Base-by-base conservation (phyloP, 1,140 invertebrate species). In the Orchesella cincta region DNA sequence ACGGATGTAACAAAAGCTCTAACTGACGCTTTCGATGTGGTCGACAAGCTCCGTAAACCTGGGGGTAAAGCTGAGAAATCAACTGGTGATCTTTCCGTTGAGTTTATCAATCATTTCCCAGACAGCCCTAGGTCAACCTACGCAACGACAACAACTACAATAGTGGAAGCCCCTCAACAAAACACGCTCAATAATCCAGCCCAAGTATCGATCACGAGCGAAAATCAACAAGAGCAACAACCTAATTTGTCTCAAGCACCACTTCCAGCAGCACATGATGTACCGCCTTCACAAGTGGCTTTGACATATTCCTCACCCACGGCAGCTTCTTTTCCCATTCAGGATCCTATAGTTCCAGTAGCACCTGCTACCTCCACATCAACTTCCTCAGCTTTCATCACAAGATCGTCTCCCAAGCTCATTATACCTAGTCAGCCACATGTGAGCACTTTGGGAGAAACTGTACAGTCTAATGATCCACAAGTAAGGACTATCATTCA, bases 1-100 rank as follows among this genome's bases (percentile, higher is more conserved):
- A 67, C 62, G 28, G 62, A 67, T 67, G 62, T 67, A 8, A 67
- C 62, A 5, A 29, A 67, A n/a, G 62, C 62, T 12, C n/a, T 67
- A 5, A 29, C 28, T 14, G 62, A 29, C n/a, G 62, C 62, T 67
- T 67, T 67, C 33, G 31, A 67, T 31, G 62, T 33, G 31, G 31
- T 67, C 1, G 62, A 67, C 3, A 16, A 57, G 26, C n/a, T 67
- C 8, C 29, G 31, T 5, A 67, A 67, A 33, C 62, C 62, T 29
- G 28, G 62, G 26, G 1, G 33, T n/a, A 67, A 67, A n/a, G n/a
- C 29, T 14, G 26, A 57, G 26, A 23, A 12, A n/a, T 57, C 26
- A 26, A 12, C 54, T 23, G 1, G 12, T 31, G 62, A 67, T 1
- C 5, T 31, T 8, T 62, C 54, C 23, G 62, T 67, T 2, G 62